Base-by-base conservation (phyloP, 2,113 vertebrate genomes). In the Pluvianellus socialis region DNA sequence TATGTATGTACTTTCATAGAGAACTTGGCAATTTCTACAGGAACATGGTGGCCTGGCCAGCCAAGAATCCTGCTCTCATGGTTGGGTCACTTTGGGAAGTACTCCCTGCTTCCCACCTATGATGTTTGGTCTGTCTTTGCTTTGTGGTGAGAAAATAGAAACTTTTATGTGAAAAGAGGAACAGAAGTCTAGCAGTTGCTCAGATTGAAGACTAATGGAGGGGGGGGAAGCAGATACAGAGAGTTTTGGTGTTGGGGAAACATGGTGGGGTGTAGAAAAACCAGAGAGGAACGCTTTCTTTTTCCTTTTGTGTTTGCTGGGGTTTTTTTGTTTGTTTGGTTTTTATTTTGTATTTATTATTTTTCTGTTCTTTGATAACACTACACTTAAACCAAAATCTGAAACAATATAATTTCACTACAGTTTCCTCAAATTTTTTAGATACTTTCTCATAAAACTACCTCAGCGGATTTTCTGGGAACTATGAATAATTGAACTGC, bases 41-140 rank as follows among this genome's bases (percentile, higher is more conserved):
- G 65, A 75, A 38, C 12, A 33, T 0, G 7, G 58, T 6, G 28
- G 30, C n/a, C 35, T 2, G 1, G 22, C 1, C 9, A 88, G 42
- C 14, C 0, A 0, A 49, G 44, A 40, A 27, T 5, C 30, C 33
- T 1, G 26, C 33, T 71, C 35, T 16, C 1, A 0, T 5, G 18
- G 53, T 7, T 33, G 50, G 42, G 63, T 21, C 21, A 21, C 22
- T 45, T 9, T 10, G 82, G 80, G 30, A 13, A 23, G 40, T 4
- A 27, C 62, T 5, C 26, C 9, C 52, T 49, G 38, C 50, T 44
- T 58, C 75, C 38, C 26, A 18, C 2, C 23, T 27, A 4, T 4
- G 22, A 23, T 13, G 22, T 50, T 10, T 42, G 10, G 27, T 67
- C 38, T 14, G 30, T 7, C 21, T 24, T 49, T 32, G 35, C 35